phyloP scores from a whole-genome alignment of 2,113 vertebrate species.

The Phalacrocorax brasilianus region DNA sequence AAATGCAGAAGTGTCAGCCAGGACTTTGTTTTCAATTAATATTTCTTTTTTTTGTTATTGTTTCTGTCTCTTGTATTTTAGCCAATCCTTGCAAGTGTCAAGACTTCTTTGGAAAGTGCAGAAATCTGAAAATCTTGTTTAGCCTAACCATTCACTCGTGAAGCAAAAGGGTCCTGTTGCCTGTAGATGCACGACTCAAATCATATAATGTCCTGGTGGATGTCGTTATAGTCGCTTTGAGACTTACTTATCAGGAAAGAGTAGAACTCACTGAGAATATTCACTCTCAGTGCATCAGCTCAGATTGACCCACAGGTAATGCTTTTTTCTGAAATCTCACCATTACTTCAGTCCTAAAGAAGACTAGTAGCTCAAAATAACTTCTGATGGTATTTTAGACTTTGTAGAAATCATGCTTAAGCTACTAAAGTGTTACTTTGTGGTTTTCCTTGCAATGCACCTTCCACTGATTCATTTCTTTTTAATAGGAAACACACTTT shows the following conservation, averaged over 20 bases:
- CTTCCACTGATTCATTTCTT: not conserved
- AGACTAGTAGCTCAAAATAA: not conserved
- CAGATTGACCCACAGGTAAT: not conserved
- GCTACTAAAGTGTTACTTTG: not conserved
- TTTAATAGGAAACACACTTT: not conserved
- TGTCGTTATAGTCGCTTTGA: not conserved
- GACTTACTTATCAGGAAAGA: not conserved
- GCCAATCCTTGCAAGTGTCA: constrained; percentile 34
- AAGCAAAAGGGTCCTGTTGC: not conserved
- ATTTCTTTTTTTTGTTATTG: not conserved
- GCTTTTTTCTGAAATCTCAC: not conserved
- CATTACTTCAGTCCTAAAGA: not conserved
- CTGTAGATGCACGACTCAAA: constrained; percentile 33
- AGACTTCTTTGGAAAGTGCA: not conserved
- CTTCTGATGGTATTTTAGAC: not conserved
- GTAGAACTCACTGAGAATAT: not conserved
- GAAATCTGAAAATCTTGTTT: not conserved
- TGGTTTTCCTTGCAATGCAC: not conserved
- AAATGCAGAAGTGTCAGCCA: not conserved
- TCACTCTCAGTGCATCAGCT: not conserved
- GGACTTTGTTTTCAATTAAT: not conserved
- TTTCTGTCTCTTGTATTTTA: not conserved
- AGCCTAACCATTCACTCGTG: not conserved
- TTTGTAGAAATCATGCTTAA: not conserved
- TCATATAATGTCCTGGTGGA: not conserved